Evolutionary conservation across 2,888 invertebrate species (phyloP), one percentile per base, ranked within the genome.

Genomic region (Cabera pusaria): DNA sequence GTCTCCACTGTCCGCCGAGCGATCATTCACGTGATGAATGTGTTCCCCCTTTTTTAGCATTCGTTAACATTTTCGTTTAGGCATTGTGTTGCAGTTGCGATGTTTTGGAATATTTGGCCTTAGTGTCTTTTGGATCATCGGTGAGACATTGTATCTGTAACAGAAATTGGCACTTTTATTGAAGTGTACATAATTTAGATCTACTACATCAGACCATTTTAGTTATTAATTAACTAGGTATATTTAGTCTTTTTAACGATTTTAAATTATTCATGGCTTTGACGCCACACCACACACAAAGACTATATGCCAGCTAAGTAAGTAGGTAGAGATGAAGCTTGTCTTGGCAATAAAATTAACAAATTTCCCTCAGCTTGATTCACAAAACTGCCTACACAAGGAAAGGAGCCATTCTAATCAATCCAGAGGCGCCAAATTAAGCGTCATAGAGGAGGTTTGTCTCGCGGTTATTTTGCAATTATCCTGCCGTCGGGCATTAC

Each of bases 401-500:
- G 58, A n/a, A n/a, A n/a, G n/a, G n/a, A n/a, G 59, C 55, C 47
- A n/a, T 14, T 2, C 14, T 14, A 3, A 14, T 3, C 14, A 14
- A 78, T 74, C 70, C 67, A 72, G 72, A 72, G 81, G 70, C 72
- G 72, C 72, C 67, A 78, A 80, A 86, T 84, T 75, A 81, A 84
- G 76, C 70, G 72, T 71, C 67, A 70, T 72, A 64, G 72, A 68
- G 72, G 74, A 60, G 74, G 77, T 74, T 61, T 71, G 75, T 72
- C 68, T 73, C 61, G 78, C 64, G 79, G 82, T 86, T 83, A 84
- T 84, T 78, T 72, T 64, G 82, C 75, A 84, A 86, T 88, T 86
- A 86, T 77, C 72, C 72, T 80, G 78, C 73, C 79, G 75, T 79
- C 81, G 73, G 72, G 73, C 83, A 82, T 85, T 80, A 85, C 76